Base-by-base conservation (phyloP, 2,113 vertebrate species). In the Trematocara zebra region DNA sequence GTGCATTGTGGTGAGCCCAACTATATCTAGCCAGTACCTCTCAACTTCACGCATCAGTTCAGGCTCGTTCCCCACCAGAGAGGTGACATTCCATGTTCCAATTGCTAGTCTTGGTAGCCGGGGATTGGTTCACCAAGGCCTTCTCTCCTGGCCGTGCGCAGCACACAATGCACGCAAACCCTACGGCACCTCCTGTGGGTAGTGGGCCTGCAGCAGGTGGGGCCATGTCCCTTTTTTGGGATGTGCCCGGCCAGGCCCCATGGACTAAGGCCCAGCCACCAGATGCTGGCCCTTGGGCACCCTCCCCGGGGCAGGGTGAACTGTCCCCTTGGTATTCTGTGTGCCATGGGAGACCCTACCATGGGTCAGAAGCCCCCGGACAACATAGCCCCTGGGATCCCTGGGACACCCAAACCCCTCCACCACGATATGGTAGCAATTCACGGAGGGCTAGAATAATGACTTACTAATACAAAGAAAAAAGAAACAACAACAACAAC, bases 221-320 rank as follows among this genome's bases (percentile, higher is more conserved):
- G 26, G 28, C 28, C 15, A 59, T 59, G 57, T 61, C 28, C 28
- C 57, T 33, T 11, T 57, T 33, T 18, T 33, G 57, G 1, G 15
- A 33, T 61, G 28, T 61, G 28, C 28, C 28, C 0, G 0, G 57
- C 28, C 28, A 1, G 28, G 28, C 57, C 28, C 57, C 0, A 33
- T 61, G 28, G 3, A 61, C 8, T 0, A 59, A 59, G 57, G 57
- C 57, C 15, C 0, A 1, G 57, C 1, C 15, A 33, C 57, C 28
- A 59, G 15, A 61, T 61, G 57, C 28, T 61, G 28, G 28, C 57
- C 28, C 57, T 18, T 2, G 15, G 56, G 56, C 28, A 59, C 0
- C 57, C 57, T 61, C 8, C 56, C 8, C 1, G 1, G 14, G 23
- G 54, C 23, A 57, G 54, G 54, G 54, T 57, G 54, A 57, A 57